phyloP scores from a whole-genome alignment of 2,113 vertebrate species.

The Corythoichthys intestinalis region DNA sequence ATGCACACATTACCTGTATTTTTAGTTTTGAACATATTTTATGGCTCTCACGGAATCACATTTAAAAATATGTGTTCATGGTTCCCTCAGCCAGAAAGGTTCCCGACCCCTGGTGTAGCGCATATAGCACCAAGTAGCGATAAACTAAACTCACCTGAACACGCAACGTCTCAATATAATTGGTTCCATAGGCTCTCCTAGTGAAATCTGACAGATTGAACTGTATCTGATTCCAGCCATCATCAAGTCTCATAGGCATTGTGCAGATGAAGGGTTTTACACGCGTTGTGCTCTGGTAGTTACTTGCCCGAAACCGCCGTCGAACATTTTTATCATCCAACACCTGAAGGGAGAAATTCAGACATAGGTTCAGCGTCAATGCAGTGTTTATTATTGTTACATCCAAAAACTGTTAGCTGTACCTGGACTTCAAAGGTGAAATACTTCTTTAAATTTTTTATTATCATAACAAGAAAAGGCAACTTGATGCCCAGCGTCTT shows the following conservation, averaged over 20 bases:
- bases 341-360: slow-evolving; percentile 69
- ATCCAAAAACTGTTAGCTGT: slow-evolving; percentile 1
- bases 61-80: no score
- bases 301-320: slow-evolving; percentile 89
- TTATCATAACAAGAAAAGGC: slow-evolving; percentile 95
- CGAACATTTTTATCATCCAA: slow-evolving; percentile 96
- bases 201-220: slow-evolving; percentile 96
- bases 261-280: slow-evolving; percentile 98
- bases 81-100: no score
- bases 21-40: no score
- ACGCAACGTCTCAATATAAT: slow-evolving; percentile 91
- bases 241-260: slow-evolving; percentile 95
- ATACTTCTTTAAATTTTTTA: slow-evolving; percentile 97
- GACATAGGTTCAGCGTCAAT: neutral
- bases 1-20: no score
- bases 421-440: slow-evolving; percentile 99
- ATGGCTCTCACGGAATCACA: no score
- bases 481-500: slow-evolving; percentile 95
- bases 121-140: no score
- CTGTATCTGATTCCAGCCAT: slow-evolving; percentile 98
- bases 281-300: slow-evolving; percentile 93
- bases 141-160: slow-evolving; percentile 81
- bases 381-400: neutral
- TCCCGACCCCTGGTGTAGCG: no score
- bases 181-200: slow-evolving; percentile 89